Percentiles rank a stretch among this genome's conserved stretches.
Evolutionary conservation across 30 jellyfish, hydroid and myxozoan genomes (phyloP).

Genomic region (Aurelia aurita complex sp. Pacific): DNA sequence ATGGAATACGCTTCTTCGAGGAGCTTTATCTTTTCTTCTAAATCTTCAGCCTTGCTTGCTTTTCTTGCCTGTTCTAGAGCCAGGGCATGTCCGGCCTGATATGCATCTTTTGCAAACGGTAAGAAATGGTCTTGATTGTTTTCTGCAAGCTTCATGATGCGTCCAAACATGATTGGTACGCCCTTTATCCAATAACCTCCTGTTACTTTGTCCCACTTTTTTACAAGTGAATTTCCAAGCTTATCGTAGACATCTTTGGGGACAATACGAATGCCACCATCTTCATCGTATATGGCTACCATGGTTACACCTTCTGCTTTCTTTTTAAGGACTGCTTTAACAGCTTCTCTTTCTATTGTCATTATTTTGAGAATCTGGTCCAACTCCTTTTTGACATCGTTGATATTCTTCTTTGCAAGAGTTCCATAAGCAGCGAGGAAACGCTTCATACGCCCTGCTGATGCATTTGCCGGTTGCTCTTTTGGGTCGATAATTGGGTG

Average conservation of each 20-base stretch:
- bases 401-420: background rate
- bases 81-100: conserved; percentile 17
- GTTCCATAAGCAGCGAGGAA: conserved; percentile 26
- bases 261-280: conserved; percentile 2
- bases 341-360: background rate
- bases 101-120: conserved; percentile 25
- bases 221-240: conserved; percentile 5
- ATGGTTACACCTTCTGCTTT: background rate
- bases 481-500: conserved; percentile 5
- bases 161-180: conserved; percentile 18
- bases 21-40: background rate
- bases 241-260: conserved; percentile 22
- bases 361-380: background rate
- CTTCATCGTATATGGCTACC: background rate
- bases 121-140: conserved; percentile 9
- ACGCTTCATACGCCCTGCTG: background rate
- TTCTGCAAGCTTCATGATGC: conserved; percentile 21
- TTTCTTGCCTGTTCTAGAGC: conserved; percentile 27
- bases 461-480: too few relatives aligned
- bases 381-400: conserved; percentile 19
- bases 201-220: conserved; percentile 2
- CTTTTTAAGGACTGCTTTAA: background rate
- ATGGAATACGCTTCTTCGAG: conserved; percentile 26
- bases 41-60: background rate
- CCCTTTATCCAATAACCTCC: conserved; percentile 18